phyloP scores from a whole-genome alignment of 2,797 vertebrate genomes.

The Cossypha polioptera region DNA sequence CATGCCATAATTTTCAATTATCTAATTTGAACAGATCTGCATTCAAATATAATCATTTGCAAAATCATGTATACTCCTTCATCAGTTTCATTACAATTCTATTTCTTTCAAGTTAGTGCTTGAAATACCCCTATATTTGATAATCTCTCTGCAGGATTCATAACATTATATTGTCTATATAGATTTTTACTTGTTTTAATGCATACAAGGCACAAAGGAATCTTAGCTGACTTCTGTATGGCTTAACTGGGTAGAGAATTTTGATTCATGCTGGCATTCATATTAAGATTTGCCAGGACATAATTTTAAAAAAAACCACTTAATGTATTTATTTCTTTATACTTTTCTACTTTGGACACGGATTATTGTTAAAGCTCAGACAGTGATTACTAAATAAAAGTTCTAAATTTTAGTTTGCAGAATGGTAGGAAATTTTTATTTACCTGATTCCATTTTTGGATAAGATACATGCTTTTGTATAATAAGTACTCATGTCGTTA shows the following conservation, averaged over 20 bases:
- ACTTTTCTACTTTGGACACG: background rate
- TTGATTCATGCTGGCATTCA: background rate
- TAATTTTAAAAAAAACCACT: background rate
- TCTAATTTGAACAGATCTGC: background rate
- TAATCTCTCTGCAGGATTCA: background rate
- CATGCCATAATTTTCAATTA: background rate
- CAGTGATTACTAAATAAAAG: background rate
- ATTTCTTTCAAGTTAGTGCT: background rate
- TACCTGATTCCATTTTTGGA: background rate
- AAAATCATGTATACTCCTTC: background rate
- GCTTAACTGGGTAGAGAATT: background rate
- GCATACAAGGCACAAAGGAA: background rate
- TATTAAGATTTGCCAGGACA: background rate
- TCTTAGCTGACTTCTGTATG: background rate
- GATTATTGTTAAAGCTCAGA: background rate
- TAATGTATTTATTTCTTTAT: background rate
- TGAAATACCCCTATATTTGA: background rate
- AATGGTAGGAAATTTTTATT: conserved; percentile 9
- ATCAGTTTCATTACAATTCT: background rate
- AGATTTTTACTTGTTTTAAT: background rate
- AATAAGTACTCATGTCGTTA: background rate
- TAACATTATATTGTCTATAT: background rate
- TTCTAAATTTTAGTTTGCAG: conserved; percentile 26
- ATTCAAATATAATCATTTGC: background rate
- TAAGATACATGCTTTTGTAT: background rate